phyloP scores from a whole-genome alignment of 2,797 vertebrate species.

The Peromyscus melanophrys region DNA sequence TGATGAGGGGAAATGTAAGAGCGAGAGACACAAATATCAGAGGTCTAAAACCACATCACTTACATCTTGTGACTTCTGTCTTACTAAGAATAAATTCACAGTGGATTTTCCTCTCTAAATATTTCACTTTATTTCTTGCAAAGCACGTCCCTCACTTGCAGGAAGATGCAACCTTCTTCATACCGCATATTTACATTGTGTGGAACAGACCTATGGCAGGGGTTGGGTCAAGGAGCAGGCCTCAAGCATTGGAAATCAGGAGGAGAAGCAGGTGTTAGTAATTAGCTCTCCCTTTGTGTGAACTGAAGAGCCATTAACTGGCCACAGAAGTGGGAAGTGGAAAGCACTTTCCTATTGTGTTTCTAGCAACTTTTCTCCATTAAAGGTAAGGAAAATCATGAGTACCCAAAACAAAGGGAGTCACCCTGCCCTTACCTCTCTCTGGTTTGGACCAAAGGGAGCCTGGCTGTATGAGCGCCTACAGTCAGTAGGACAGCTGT shows the following conservation, averaged over 20 bases:
- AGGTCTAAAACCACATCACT: not conserved
- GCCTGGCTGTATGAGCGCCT: not conserved
- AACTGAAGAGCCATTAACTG: conserved; percentile 18
- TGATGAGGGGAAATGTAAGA: not conserved
- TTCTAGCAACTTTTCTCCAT: not conserved
- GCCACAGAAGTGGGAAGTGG: not conserved
- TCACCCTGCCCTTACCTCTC: not conserved
- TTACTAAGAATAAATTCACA: not conserved
- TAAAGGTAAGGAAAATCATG: not conserved
- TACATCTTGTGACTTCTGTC: not conserved
- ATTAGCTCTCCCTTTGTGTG: conserved; percentile 62
- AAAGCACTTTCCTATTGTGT: not conserved
- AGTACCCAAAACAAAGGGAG: not conserved
- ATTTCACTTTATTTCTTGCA: not conserved
- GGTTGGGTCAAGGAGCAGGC: not conserved
- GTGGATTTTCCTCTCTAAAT: not conserved
- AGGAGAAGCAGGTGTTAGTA: conserved; percentile 70
- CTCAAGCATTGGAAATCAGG: not conserved
- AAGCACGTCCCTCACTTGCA: not conserved
- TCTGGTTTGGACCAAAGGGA: not conserved
- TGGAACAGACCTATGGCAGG: not conserved
- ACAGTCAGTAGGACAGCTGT: not conserved
- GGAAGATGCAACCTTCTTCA: not conserved
- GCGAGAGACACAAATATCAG: not conserved
- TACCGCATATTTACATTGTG: not conserved